Evolutionary conservation across 2,113 vertebrate species (phyloP), one percentile per base, ranked within the genome.

Genomic region (Urocitellus parryii): DNA sequence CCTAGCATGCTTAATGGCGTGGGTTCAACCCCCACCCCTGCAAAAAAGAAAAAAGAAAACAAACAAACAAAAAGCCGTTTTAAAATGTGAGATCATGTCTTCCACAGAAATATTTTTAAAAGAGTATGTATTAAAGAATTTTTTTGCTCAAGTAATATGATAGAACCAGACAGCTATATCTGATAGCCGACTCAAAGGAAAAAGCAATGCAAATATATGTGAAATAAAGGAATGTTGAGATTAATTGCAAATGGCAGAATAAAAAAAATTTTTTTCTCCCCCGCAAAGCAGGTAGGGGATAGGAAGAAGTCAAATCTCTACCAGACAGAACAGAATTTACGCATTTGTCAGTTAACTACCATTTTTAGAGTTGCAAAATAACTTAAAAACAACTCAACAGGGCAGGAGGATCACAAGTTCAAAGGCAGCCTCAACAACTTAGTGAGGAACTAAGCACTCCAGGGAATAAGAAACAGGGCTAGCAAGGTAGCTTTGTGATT

Each of bases 91-190:
- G 92, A 83, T 80, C 14, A 27, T 6, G 25, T 93, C 67, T 88
- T 78, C 32, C 1, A 4, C 61, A 81, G 58, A 76, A 68, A 42
- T 25, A 76, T 79, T 76, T 61, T 74, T 42, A 39, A 79, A 80
- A 76, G 14, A 87, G 27, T 39, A 65, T 2, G 2, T 34, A 20
- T 76, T 81, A 72, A 84, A 58, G 22, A 76, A 81, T 29, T 90
- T 68, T 56, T 63, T 65, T 95, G 74, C 24, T 93, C 94, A 96
- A 81, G 91, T 53, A 74, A 74, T 91, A 58, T 14, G 73, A 80
- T 18, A 56, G 77, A 81, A 81, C 65, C 82, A 91, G 67, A 82
- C 27, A 22, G 58, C 32, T 27, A 72, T 67, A 88, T 84, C 37
- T 84, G 92, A 80, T 61, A 87, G 88, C 32, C 77, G 34, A 20